phyloP scores from a whole-genome alignment of 1,140 invertebrate genomes.

The Hyles vespertilio region DNA sequence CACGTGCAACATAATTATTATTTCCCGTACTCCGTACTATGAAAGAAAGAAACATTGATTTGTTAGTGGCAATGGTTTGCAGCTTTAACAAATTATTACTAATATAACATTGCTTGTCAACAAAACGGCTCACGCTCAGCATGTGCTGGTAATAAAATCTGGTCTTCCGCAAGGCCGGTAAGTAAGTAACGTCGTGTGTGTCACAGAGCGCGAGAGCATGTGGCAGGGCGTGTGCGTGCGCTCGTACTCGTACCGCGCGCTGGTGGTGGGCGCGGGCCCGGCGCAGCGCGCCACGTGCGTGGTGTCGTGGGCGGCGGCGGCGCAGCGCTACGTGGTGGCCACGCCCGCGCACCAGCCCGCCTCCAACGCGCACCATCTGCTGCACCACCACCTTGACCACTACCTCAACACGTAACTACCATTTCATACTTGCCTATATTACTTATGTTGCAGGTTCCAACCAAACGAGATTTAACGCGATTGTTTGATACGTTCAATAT shows the following conservation, averaged over 20 bases:
- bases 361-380: constrained; percentile 68
- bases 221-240: constrained; percentile 68
- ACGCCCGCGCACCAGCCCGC: constrained; percentile 70
- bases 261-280: constrained; percentile 64
- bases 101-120: too few relatives aligned
- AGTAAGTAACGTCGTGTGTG: neutral
- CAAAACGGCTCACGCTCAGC: too few relatives aligned
- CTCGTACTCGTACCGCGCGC: constrained; percentile 70
- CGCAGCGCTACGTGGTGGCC: constrained; percentile 59
- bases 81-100: too few relatives aligned
- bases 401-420: constrained; percentile 58
- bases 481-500: too few relatives aligned
- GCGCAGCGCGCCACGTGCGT: constrained; percentile 62
- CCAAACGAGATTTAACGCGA: too few relatives aligned
- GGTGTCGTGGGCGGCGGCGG: constrained; percentile 56
- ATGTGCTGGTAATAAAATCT: too few relatives aligned
- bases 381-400: constrained; percentile 69
- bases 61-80: too few relatives aligned
- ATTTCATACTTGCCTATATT: neutral
- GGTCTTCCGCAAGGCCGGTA: too few relatives aligned
- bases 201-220: constrained; percentile 57
- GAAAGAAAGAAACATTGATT: too few relatives aligned
- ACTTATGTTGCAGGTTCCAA: too few relatives aligned
- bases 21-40: too few relatives aligned
- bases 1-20: too few relatives aligned